Evolutionary conservation across 2,797 vertebrate genomes (phyloP).

Genomic region (Macropodus opercularis): DNA sequence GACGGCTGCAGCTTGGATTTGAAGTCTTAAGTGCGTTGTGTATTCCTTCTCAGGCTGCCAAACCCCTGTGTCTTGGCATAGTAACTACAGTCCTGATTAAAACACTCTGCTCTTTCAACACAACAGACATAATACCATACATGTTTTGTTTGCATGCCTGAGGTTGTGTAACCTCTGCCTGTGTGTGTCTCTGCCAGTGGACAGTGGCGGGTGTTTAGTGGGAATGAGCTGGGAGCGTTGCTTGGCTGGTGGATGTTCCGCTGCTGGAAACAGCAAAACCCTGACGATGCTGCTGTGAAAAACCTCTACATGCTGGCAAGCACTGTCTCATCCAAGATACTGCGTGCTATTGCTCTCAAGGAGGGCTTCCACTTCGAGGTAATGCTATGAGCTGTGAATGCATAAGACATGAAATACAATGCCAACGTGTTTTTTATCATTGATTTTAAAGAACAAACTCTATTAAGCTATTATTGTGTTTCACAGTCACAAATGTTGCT

Average conservation of each 20-base stretch:
- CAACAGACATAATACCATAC: too few relatives aligned
- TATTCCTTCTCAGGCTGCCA: too few relatives aligned
- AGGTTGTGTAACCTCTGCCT: not conserved
- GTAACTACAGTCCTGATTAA: not conserved
- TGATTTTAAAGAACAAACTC: too few relatives aligned
- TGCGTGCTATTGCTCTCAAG: conserved; percentile 93
- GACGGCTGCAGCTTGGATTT: too few relatives aligned
- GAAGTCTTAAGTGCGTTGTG: too few relatives aligned
- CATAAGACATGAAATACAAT: not conserved
- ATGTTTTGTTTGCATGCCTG: not conserved
- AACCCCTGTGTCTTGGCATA: not conserved
- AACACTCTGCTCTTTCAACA: not conserved
- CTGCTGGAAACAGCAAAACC: conserved; percentile 90
- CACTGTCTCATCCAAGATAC: conserved; percentile 98
- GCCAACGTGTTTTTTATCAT: too few relatives aligned
- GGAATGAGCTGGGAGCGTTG: conserved; percentile 94
- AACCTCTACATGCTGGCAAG: conserved; percentile 94
- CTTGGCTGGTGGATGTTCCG: conserved; percentile 96
- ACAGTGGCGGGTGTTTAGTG: conserved; percentile 94
- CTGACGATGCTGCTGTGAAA: conserved; percentile 80
- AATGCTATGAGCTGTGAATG: conserved; percentile 10
- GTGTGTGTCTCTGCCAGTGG: conserved; percentile 77
- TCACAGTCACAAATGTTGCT: conserved; percentile 5
- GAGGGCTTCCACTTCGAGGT: conserved; percentile 99
- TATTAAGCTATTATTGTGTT: too few relatives aligned